Evolutionary conservation across 2,797 vertebrate genomes (phyloP), one percentile per base, ranked within the genome.

Genomic region (Nothura maculosa): DNA sequence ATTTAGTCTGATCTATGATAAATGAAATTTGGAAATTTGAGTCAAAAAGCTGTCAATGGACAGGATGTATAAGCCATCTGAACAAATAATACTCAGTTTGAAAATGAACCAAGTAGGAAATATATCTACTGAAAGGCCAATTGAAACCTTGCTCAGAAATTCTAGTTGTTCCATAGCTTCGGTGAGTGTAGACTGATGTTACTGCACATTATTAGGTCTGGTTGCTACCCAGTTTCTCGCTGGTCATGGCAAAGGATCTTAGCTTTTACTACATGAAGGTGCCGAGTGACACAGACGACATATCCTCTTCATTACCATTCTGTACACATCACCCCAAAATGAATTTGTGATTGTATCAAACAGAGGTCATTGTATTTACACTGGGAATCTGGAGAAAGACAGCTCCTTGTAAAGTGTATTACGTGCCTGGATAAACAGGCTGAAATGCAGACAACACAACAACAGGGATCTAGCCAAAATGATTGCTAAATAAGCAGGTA

Each of bases 11-110:
- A 40, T 86, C 38, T 43, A 4, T 28, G 50, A 85, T 22, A 79
- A 83, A 79, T 32, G 17, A 81, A 90, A 88, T 91, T 60, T 92
- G 47, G 40, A 80, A 70, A 34, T 69, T 70, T 76, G 58, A 78
- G 50, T 88, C 70, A 62, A 85, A 85, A 47, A 25, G 27, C 38
- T 45, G 18, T 68, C n/a, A 88, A 20, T 66, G 54, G 54, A 38
- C 54, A 86, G 28, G 50, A 72, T 69, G 74, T 54, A 88, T 48
- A 83, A 81, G 61, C 42, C 69, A 85, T 75, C 45, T 54, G 82
- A 92, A 88, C 19, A 84, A 91, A 79, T 50, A 92, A 15, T 63
- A 84, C 13, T 73, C 42, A 45, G 25, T 57, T 63, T 89, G 67
- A 88, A 90, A 90, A 90, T 7, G 30, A 88, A 81, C 3, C 2